A percentile compares a stretch with the other conserved stretches of the same genome.
phyloP scores from a whole-genome alignment of 2,113 vertebrate species.

The Puffinus mauretanicus region DNA sequence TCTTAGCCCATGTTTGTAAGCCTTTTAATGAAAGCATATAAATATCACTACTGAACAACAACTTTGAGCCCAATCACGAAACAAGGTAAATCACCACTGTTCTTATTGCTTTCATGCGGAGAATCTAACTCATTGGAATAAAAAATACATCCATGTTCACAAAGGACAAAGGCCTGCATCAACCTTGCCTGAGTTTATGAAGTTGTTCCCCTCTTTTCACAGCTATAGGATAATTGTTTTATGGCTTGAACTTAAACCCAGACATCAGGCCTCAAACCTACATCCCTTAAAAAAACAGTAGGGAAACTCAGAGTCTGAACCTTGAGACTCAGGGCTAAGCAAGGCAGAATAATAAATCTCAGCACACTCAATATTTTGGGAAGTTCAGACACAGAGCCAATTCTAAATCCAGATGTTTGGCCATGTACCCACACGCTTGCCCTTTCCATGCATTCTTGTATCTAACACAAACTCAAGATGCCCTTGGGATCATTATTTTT shows the following conservation, averaged over 20 bases:
- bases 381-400: slow-evolving; percentile 11
- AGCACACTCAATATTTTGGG: slow-evolving; percentile 8
- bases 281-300: neutral
- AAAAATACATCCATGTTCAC: neutral
- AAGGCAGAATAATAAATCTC: slow-evolving; percentile 43
- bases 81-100: neutral
- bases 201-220: neutral
- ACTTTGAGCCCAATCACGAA: neutral
- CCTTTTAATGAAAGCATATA: neutral
- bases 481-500: neutral
- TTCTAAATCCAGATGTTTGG: slow-evolving; percentile 36
- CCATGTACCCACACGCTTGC: neutral
- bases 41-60: neutral
- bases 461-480: neutral
- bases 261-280: neutral
- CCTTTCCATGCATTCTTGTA: neutral
- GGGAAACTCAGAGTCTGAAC: neutral
- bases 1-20: neutral
- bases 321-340: neutral
- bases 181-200: neutral
- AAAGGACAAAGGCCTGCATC: neutral
- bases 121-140: neutral
- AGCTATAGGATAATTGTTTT: neutral
- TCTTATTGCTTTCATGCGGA: neutral
- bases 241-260: neutral